Percentiles rank a stretch among this genome's conserved stretches.
Conservation (phyloP, 2,113 vertebrate species). For the Rhinichthys klamathensis region DNA sequence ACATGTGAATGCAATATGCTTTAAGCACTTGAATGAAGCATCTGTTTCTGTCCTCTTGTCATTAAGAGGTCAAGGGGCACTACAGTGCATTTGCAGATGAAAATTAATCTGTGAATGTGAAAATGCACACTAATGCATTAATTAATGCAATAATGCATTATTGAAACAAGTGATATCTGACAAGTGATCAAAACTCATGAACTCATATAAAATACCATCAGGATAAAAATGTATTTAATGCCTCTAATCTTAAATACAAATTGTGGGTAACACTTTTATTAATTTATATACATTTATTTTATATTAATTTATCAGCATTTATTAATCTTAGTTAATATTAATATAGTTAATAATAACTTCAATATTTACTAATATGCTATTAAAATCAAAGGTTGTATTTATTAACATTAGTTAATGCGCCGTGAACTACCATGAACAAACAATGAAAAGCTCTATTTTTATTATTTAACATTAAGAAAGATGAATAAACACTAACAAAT, state of each 20-base stretch:
- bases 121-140: neutral
- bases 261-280: no score
- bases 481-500: no score
- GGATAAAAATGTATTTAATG: neutral
- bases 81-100: neutral
- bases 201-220: neutral
- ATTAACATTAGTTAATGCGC: no score
- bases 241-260: neutral
- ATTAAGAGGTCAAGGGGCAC: constrained; percentile 2
- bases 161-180: neutral
- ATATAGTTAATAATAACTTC: no score
- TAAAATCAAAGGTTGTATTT: no score
- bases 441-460: no score
- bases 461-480: no score
- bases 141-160: neutral
- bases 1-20: neutral
- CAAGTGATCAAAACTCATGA: neutral
- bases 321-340: no score
- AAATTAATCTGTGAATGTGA: neutral
- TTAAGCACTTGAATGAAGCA: neutral
- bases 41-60: neutral
- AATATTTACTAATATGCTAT: no score
- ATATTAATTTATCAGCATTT: no score
- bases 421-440: no score
- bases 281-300: no score